These are phyloP conservation scores for Melanotaenia boesemani DNA, from an alignment of 2,797 vertebrate species.

Conservation along the genomic window DNA sequence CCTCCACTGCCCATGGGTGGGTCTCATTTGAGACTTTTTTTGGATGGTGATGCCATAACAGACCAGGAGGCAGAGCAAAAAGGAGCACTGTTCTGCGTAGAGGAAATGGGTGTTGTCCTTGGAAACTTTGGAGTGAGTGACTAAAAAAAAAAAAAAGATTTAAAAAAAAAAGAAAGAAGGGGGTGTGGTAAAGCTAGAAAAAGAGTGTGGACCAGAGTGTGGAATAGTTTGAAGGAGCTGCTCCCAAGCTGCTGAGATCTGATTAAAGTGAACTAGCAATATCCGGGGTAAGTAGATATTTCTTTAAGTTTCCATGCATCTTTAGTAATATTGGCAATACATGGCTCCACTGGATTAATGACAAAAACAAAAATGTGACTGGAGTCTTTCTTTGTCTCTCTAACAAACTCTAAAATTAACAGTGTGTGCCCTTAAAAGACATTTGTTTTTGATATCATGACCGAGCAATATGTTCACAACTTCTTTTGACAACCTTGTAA, in stretches of 20 bases:
- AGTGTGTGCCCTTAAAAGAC: not conserved
- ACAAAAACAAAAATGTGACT: not conserved
- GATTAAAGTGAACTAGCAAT: constrained; percentile 29
- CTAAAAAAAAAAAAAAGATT: constrained; percentile 6
- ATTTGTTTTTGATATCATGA: not conserved
- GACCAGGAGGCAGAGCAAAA: constrained; percentile 58
- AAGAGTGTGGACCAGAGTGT: constrained; percentile 62
- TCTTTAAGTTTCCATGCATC: constrained; percentile 5
- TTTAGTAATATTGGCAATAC: not conserved
- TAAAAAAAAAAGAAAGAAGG: constrained; percentile 61
- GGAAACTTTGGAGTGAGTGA: constrained; percentile 70
- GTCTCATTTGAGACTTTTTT: constrained; percentile 61
- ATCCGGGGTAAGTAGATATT: constrained; percentile 51
- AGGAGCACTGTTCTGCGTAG: constrained; percentile 71
- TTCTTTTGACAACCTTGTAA: not conserved
- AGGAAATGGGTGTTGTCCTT: constrained; percentile 81
- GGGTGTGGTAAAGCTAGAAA: constrained; percentile 63
- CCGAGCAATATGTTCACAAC: not conserved
- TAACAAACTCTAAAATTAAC: not conserved
- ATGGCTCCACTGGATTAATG: not conserved
- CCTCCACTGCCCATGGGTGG: constrained; percentile 70
- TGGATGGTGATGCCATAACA: constrained; percentile 56
- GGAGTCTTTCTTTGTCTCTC: not conserved
- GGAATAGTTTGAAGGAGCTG: constrained; percentile 33
- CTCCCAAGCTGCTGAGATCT: constrained; percentile 34